Evolutionary conservation across 2,113 vertebrate species (phyloP).

Genomic region (Sphyrna mokarran): DNA sequence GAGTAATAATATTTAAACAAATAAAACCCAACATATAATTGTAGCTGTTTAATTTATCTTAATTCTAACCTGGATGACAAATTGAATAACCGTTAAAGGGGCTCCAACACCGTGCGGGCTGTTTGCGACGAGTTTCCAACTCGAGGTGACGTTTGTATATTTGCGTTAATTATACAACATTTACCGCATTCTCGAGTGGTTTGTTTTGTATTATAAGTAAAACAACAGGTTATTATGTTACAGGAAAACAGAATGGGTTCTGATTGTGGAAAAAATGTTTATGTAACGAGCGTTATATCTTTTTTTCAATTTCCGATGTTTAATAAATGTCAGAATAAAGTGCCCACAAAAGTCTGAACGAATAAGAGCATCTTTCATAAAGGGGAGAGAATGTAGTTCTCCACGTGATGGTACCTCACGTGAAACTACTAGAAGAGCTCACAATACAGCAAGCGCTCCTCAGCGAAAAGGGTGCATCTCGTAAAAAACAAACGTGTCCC

Average conservation of each 20-base stretch:
- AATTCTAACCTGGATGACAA: constrained; percentile 40
- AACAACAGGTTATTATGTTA: constrained; percentile 41
- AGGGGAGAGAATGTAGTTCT: neutral
- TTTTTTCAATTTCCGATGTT: neutral
- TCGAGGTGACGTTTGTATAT: constrained; percentile 49
- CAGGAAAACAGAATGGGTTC: constrained; percentile 10
- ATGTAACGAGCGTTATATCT: neutral
- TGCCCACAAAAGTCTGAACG: neutral
- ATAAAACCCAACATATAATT: neutral
- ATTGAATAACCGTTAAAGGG: constrained; percentile 44
- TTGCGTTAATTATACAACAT: constrained; percentile 46
- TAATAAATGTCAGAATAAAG: constrained; percentile 10
- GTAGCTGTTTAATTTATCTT: neutral
- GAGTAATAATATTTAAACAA: neutral
- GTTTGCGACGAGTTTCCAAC: constrained; percentile 41
- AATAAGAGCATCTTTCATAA: neutral
- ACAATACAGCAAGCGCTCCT: too few species aligned
- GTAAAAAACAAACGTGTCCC: neutral
- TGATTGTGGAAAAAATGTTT: neutral
- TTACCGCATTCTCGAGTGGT: constrained; percentile 42
- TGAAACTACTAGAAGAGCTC: neutral
- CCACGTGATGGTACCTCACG: neutral
- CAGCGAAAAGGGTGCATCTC: neutral
- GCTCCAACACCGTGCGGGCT: constrained; percentile 41
- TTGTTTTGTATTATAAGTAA: constrained; percentile 41